phyloP scores from a whole-genome alignment of 1,140 invertebrate species.

The Drosophila kohkoa region DNA sequence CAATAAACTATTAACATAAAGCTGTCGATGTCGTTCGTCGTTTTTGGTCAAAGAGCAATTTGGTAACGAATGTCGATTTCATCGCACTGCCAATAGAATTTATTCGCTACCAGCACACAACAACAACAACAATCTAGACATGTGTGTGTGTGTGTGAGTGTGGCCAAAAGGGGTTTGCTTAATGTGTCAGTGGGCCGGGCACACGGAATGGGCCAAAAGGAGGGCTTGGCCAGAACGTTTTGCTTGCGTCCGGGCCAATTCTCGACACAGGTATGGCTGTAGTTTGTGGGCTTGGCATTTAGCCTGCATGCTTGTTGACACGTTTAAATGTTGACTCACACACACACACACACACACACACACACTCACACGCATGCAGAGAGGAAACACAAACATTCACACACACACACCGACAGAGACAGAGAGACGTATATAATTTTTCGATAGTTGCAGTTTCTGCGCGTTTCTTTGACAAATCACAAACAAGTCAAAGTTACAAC shows the following conservation, averaged over 20 bases:
- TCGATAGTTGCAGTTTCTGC: constrained; percentile 11
- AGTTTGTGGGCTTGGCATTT: constrained; percentile 52
- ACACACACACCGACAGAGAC: constrained; percentile 4
- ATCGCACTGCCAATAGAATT: constrained; percentile 75
- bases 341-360: constrained; percentile 24
- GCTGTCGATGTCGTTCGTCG: constrained; percentile 39
- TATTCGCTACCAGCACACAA: constrained; percentile 59
- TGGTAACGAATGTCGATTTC: constrained; percentile 75
- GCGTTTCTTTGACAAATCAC: constrained; percentile 66
- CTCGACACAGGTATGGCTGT: constrained; percentile 32
- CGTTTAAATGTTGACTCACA: constrained; percentile 74
- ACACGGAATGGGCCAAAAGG: neutral
- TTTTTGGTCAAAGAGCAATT: constrained; percentile 61
- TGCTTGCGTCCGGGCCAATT: constrained; percentile 46
- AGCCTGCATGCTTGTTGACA: constrained; percentile 76
- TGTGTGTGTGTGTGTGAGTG: constrained; percentile 31
- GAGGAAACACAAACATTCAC: constrained; percentile 6
- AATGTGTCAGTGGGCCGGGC: constrained; percentile 70
- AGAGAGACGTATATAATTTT: constrained; percentile 4
- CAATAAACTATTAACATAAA: constrained; percentile 79
- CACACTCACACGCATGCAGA: constrained; percentile 5
- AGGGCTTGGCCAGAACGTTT: neutral
- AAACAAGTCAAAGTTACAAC: constrained; percentile 74
- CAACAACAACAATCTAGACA: constrained; percentile 34
- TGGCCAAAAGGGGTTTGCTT: constrained; percentile 70